phyloP scores from a whole-genome alignment of 1,140 invertebrate species.

The Ceratitis capitata region DNA sequence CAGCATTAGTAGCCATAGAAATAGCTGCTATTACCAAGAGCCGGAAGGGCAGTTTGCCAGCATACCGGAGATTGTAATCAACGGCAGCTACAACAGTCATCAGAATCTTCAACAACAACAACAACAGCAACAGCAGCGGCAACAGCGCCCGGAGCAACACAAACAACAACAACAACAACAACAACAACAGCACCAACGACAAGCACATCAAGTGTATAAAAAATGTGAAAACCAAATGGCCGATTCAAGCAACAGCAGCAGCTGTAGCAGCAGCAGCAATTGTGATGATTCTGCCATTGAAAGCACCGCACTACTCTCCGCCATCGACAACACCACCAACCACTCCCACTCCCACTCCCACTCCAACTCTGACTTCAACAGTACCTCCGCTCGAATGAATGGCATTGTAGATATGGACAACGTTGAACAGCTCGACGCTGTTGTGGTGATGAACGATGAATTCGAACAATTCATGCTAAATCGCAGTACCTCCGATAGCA shows the following conservation, averaged over 20 bases:
- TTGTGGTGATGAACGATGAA: conserved; percentile 44
- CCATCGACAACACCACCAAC: not conserved
- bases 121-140: conserved; percentile 35
- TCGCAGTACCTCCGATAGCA: conserved; percentile 55
- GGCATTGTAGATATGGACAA: conserved; percentile 9
- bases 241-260: too few species aligned
- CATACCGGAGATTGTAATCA: conserved; percentile 59
- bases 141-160: conserved; percentile 42
- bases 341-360: not conserved
- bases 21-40: conserved; percentile 31
- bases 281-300: conserved; percentile 46
- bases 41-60: conserved; percentile 35
- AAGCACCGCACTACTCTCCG: conserved; percentile 46
- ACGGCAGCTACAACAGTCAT: conserved; percentile 49
- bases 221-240: conserved; percentile 33
- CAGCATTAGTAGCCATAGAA: conserved; percentile 10
- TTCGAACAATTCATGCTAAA: conserved; percentile 56
- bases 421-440: not conserved
- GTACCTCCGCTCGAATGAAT: conserved; percentile 1
- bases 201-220: conserved; percentile 47
- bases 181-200: not conserved
- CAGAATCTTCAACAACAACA: conserved; percentile 49
- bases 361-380: too few species aligned
- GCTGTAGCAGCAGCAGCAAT: too few species aligned
- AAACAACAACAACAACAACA: conserved; percentile 46